Conservation (phyloP, 2,113 vertebrate genomes). For the Aspidoscelis tigris region DNA sequence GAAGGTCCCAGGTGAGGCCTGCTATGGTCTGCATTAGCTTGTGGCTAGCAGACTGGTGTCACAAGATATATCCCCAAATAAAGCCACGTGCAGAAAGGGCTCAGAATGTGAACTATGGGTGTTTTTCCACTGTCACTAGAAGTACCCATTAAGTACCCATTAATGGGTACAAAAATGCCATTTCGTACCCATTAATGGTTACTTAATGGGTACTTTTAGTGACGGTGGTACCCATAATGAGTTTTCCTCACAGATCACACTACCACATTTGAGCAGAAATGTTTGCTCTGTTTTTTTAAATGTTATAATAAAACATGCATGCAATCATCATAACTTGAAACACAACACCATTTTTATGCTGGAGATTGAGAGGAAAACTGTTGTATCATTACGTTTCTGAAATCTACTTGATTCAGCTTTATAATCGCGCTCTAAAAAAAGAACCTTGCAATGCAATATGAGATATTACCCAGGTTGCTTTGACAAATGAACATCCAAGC, state of each 20-base stretch:
- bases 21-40: too few relatives aligned
- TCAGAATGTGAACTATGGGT: too few relatives aligned
- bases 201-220: too few relatives aligned
- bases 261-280: not conserved
- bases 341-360: not conserved
- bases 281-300: not conserved
- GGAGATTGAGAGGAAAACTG: not conserved
- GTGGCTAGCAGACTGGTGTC: too few relatives aligned
- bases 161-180: too few relatives aligned
- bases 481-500: constrained; percentile 47
- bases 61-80: too few relatives aligned
- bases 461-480: constrained; percentile 11
- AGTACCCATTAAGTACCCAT: too few relatives aligned
- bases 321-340: not conserved
- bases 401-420: not conserved
- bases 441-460: not conserved
- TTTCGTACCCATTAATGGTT: too few relatives aligned
- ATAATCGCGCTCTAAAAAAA: not conserved
- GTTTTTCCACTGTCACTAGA: too few relatives aligned
- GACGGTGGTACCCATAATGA: too few relatives aligned
- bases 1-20: too few relatives aligned
- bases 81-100: too few relatives aligned
- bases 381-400: not conserved
- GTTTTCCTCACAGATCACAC: not conserved
- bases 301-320: not conserved